These are phyloP conservation scores for Hylaea fasciaria DNA, from an alignment of 2,888 invertebrate genomes.

Conservation along the genomic window DNA sequence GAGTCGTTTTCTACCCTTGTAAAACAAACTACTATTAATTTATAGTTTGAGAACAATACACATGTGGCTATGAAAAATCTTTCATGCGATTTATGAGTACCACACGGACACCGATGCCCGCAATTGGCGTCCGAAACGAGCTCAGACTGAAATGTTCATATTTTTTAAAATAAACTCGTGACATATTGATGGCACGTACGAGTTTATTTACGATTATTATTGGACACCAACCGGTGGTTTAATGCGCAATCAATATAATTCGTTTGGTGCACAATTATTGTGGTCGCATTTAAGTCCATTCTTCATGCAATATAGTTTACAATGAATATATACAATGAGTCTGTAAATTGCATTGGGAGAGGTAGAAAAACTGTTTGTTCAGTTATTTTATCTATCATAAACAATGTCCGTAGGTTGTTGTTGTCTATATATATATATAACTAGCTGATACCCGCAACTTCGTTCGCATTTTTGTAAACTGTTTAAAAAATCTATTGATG, in stretches of 20 bases:
- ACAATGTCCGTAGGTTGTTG: too few species aligned
- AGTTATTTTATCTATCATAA: too few species aligned
- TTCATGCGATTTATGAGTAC: not conserved
- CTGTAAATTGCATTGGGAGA: not conserved
- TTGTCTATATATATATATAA: too few species aligned
- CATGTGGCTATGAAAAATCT: too few species aligned
- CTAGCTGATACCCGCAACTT: too few species aligned
- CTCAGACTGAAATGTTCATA: conserved; percentile 26
- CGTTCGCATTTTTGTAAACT: too few species aligned
- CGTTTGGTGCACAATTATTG: conserved; percentile 43
- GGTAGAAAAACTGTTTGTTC: too few species aligned
- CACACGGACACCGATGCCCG: conserved; percentile 7
- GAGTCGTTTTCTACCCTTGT: too few species aligned
- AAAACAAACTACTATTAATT: too few species aligned
- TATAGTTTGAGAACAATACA: too few species aligned
- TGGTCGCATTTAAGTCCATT: conserved; percentile 14
- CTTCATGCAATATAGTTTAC: not conserved
- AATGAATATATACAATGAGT: not conserved
- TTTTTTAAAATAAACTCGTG: conserved; percentile 38
- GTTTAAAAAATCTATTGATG: too few species aligned
- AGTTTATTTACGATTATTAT: conserved; percentile 57
- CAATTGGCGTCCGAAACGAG: conserved; percentile 14
- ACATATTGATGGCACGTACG: conserved; percentile 47
- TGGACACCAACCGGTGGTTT: conserved; percentile 52
- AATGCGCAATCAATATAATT: conserved; percentile 59